phyloP scores from a whole-genome alignment of 2,888 invertebrate genomes.

The Ennomos quercinarius region DNA sequence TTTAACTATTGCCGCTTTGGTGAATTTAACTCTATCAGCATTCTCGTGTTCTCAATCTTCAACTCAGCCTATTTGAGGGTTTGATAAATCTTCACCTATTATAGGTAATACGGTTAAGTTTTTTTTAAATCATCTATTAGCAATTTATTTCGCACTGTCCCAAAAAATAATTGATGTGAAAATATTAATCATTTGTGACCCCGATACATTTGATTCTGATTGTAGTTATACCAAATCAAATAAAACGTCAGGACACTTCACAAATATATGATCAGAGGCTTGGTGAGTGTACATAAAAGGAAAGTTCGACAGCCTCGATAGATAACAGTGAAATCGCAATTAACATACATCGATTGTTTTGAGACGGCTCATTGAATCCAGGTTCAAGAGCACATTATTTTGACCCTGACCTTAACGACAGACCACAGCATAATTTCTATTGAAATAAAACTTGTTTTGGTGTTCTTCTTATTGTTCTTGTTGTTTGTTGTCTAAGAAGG shows the following conservation, averaged over 20 bases:
- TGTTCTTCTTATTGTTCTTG: conserved; percentile 28
- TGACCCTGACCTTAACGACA: conserved; percentile 51
- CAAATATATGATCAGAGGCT: conserved; percentile 35
- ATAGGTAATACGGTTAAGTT: too few species aligned
- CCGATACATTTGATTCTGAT: conserved; percentile 10
- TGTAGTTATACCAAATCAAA: conserved; percentile 19
- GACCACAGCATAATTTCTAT: conserved; percentile 45
- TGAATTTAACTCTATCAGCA: conserved; percentile 16
- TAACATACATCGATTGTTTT: conserved; percentile 70
- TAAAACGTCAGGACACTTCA: conserved; percentile 25
- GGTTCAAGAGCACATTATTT: conserved; percentile 47
- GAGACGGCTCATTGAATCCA: conserved; percentile 54
- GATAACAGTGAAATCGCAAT: conserved; percentile 66
- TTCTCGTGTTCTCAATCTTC: conserved; percentile 9
- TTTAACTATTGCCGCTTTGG: conserved; percentile 24
- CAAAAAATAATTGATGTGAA: conserved; percentile 6
- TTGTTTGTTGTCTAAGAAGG: too few species aligned
- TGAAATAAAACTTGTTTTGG: conserved; percentile 40
- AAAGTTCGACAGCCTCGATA: conserved; percentile 66
- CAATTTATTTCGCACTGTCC: not conserved
- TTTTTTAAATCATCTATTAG: not conserved
- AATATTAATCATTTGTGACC: conserved; percentile 11
- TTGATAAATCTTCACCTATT: not conserved
- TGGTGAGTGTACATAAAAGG: conserved; percentile 56
- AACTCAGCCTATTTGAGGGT: not conserved